Evolutionary conservation across 1,140 invertebrate species (phyloP).

Genomic region (Adoxophyes honmai): DNA sequence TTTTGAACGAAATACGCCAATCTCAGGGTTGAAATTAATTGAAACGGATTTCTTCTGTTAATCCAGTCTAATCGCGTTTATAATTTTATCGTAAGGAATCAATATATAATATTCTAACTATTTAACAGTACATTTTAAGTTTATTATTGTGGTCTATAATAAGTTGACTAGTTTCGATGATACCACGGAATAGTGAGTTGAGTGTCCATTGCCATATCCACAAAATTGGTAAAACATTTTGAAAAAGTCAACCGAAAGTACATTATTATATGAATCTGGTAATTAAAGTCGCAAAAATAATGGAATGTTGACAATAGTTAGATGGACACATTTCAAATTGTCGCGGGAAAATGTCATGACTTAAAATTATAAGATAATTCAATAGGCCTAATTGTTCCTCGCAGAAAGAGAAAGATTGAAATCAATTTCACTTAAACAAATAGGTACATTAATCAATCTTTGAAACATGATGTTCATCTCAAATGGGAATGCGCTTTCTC

Average conservation of each 20-base stretch:
- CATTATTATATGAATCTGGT: conserved; percentile 8
- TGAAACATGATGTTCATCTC: too few species aligned
- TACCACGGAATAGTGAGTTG: conserved; percentile 19
- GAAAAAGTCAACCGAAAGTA: conserved; percentile 16
- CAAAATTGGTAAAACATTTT: conserved; percentile 5
- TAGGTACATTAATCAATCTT: conserved; percentile 7
- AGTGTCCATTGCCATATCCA: conserved; percentile 20
- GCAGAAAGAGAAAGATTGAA: conserved; percentile 44
- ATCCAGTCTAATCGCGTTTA: conserved; percentile 27
- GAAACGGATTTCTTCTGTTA: conserved; percentile 22
- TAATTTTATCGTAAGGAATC: conserved; percentile 23
- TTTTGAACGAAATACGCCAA: not conserved
- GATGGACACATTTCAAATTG: not conserved
- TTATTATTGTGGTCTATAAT: conserved; percentile 31
- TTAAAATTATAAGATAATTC: conserved; percentile 38
- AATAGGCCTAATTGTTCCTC: conserved; percentile 66
- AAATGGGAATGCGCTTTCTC: conserved; percentile 23
- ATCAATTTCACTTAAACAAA: conserved; percentile 16
- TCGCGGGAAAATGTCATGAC: conserved; percentile 31
- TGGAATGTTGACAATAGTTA: not conserved
- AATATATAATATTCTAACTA: conserved; percentile 31
- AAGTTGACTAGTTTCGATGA: conserved; percentile 45
- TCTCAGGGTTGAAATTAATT: conserved; percentile 16
- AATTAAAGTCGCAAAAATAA: too few species aligned
- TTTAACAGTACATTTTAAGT: conserved; percentile 29